phyloP scores from a whole-genome alignment of 2,113 vertebrate species.

The Marmota monax region DNA sequence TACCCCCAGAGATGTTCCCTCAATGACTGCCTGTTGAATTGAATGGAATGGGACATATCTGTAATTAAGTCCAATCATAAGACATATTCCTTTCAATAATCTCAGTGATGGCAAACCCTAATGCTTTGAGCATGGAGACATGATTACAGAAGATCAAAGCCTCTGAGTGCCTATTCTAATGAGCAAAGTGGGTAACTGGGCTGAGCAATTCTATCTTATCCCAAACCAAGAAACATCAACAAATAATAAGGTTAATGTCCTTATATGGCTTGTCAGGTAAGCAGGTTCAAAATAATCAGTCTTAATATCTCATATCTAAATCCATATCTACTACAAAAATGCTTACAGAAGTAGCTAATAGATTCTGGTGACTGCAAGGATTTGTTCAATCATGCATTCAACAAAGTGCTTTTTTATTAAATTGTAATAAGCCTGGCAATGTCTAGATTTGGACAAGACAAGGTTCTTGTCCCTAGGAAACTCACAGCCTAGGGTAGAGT shows the following conservation, averaged over 20 bases:
- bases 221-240: not conserved
- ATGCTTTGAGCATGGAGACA: not conserved
- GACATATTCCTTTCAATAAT: not conserved
- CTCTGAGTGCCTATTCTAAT: not conserved
- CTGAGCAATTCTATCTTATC: not conserved
- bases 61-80: not conserved
- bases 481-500: not conserved
- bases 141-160: not conserved
- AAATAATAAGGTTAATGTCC: not conserved
- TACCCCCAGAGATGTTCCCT: not conserved
- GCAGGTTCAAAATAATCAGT: not conserved
- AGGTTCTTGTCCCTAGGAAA: not conserved
- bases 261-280: not conserved
- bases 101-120: not conserved
- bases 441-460: not conserved
- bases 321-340: conserved; percentile 21
- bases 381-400: not conserved
- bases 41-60: not conserved
- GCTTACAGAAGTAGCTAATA: not conserved
- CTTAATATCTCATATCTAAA: not conserved
- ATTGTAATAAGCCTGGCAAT: not conserved
- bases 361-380: not conserved
- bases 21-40: not conserved
- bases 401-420: not conserved
- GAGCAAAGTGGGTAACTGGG: not conserved